Evolutionary conservation across 1,140 invertebrate genomes (phyloP).

Genomic region (Drosophila melanogaster): DNA sequence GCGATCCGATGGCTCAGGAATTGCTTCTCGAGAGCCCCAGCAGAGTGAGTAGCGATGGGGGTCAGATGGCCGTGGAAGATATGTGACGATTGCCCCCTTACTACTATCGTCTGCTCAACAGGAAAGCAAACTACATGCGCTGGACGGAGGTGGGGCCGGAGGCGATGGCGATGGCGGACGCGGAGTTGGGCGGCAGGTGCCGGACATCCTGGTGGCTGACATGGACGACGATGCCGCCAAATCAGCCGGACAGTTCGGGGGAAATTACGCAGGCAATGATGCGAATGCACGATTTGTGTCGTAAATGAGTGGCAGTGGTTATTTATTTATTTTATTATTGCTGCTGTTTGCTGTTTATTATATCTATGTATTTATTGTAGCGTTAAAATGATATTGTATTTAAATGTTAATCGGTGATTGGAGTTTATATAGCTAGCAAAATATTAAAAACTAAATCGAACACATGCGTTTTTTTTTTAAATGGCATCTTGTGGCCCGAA

Average conservation of each 20-base stretch:
- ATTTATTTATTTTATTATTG: neutral
- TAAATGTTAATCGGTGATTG: constrained; percentile 7
- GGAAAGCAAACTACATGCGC: constrained; percentile 55
- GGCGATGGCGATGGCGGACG: constrained; percentile 21
- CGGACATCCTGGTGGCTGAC: constrained; percentile 52
- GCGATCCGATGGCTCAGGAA: constrained; percentile 49
- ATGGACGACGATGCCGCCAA: constrained; percentile 34
- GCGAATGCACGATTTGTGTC: constrained; percentile 66
- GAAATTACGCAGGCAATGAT: constrained; percentile 62
- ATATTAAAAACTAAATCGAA: neutral
- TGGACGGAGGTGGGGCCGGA: constrained; percentile 39
- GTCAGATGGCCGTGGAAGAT: neutral
- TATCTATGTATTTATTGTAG: constrained; percentile 5
- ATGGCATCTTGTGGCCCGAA: no score
- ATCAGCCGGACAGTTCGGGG: constrained; percentile 31
- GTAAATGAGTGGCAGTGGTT: constrained; percentile 42
- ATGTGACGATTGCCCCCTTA: neutral
- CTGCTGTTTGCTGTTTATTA: neutral
- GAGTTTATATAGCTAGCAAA: neutral
- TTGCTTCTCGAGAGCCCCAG: constrained; percentile 63
- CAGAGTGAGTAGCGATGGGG: constrained; percentile 44
- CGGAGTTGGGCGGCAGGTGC: constrained; percentile 16
- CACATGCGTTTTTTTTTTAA: neutral
- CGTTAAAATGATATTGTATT: neutral
- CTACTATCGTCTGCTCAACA: neutral